These are phyloP conservation scores for Entomyzon cyanotis DNA, from an alignment of 2,113 vertebrate species.

Conservation along the genomic window DNA sequence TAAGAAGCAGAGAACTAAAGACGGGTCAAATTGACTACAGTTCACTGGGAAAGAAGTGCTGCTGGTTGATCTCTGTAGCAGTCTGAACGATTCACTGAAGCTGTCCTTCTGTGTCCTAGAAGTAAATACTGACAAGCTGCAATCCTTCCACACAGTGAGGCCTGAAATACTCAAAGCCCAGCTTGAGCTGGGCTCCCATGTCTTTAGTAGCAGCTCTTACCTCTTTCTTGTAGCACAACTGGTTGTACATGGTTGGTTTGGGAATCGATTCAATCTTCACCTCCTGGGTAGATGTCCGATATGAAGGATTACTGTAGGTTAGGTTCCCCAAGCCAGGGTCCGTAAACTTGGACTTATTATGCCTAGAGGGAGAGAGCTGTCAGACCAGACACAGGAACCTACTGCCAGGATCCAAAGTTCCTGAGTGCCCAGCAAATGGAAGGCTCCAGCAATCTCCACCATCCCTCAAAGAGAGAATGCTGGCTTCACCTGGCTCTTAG, in stretches of 20 bases:
- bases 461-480: background rate
- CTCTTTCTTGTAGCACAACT: constrained; percentile 97
- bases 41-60: background rate
- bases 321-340: constrained; percentile 92
- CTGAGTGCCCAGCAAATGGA: background rate
- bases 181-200: background rate
- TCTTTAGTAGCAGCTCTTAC: constrained; percentile 65
- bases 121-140: background rate
- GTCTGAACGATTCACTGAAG: background rate
- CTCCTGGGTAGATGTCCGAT: constrained; percentile 95
- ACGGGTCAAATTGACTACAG: background rate
- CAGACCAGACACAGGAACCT: background rate
- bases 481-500: background rate
- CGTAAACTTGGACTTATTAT: constrained; percentile 93
- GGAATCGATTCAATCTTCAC: constrained; percentile 95
- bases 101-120: background rate
- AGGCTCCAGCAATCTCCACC: background rate
- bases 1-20: background rate
- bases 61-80: background rate
- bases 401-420: background rate
- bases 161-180: background rate
- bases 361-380: constrained; percentile 76
- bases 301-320: constrained; percentile 98
- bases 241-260: constrained; percentile 93
- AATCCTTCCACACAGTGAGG: background rate